Base-by-base conservation (phyloP, 2,888 invertebrate genomes). In the Acleris emargana region DNA sequence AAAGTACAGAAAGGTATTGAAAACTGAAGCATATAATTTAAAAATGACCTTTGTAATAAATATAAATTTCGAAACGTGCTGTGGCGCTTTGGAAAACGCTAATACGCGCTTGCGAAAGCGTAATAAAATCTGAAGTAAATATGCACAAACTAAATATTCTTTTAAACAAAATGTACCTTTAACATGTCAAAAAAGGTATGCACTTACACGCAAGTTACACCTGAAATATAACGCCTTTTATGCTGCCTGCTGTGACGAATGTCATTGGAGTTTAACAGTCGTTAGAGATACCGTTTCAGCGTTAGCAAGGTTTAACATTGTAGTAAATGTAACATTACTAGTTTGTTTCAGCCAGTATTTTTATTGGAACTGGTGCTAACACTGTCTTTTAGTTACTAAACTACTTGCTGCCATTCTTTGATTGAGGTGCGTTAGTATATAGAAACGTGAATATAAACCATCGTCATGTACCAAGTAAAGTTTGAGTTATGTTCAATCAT, bases 1-100 rank as follows among this genome's bases (percentile, higher is more conserved):
- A 57, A 18, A 17, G 49, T 60, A 59, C 50, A 59, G 49, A 64
- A 38, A 62, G 25, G 54, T 64, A 59, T 59, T 50, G 49, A 55
- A 54, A 45, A 64, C 32, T 55, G 55, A 50, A 42, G 3, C 18
- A 59, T 60, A 64, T 28, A 54, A 18, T 43, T 51, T 61, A 50
- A 59, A 58, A 62, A 59, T 54, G 54, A 59, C 43, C 18, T 55
- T 42, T 45, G 25, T 25, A 32, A 63, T 51, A 53, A 63, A 58
- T 17, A 58, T n/a, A n/a, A n/a, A n/a, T n/a, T n/a, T n/a, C 3
- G 0, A 6, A 11, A 16, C 9, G 20, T 62, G 16, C 38, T 6
- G 9, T 43, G 9, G 38, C 28, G 53, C 25, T 42, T 20, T 17
- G 3, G 9, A 7, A 17, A 38, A 17, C 4, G 51, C 16, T 63